Base-by-base conservation (phyloP, 1,140 invertebrate genomes). In the Eupeodes corollae region DNA sequence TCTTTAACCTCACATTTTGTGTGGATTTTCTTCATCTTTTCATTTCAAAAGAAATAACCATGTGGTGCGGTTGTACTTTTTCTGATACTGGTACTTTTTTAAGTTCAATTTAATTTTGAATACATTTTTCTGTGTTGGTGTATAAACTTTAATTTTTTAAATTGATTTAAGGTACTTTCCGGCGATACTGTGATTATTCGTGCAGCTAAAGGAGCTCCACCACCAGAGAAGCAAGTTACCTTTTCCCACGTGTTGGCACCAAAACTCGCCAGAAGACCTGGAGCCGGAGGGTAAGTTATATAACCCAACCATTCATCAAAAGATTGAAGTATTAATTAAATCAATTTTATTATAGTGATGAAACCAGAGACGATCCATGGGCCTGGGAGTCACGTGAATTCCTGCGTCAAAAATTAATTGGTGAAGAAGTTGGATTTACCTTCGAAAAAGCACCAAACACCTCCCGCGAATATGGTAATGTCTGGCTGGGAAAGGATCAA, bases 351-450 rank as follows among this genome's bases (percentile, higher is more conserved):
- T 59, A 21, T 55, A 75, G 75, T 59, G 78, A 82, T 49, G 83
- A 82, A 62, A 83, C 81, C 42, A 84, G 83, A 67, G 92, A 95
- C 73, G 90, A 95, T 70, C 88, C 93, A 8, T 98, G 79, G 74
- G 92, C 91, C 2, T 98, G 92, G 91, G 92, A 98, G 70, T 88
- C 93, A 1, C 77, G 94, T 49, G 94, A 98, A 73, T 97, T 84
- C 68, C 70, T 98, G 26, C 76, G 94, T 21, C 91, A 93, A 59
- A 93, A 91, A 63, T 62, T 97, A 9, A 82, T 98, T 60, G 91
- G 91, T 5, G 83, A 91, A 69, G 83, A 90, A 56, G 86, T 98
- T 1, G 74, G 77, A 5, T 97, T 94, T 68, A 79, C 72, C 16
- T 73, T 76, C 42, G 83, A 86, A 54, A 87, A 79, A 69, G 77